Evolutionary conservation across 2,888 invertebrate genomes (phyloP), one percentile per base, ranked within the genome.

Genomic region (Drosophila borborema): DNA sequence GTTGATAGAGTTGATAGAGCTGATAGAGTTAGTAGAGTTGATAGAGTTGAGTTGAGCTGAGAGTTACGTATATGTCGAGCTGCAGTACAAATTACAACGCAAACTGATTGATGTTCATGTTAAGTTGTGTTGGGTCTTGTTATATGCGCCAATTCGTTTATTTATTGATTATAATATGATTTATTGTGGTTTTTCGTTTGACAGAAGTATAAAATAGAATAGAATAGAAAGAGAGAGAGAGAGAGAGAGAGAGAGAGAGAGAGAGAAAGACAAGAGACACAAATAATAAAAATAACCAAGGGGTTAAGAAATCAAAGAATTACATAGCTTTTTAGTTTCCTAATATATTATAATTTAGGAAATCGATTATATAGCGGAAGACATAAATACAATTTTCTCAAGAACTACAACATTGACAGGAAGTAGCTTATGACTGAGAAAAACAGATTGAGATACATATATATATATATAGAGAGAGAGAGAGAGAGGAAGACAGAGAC

Each of bases 381-480:
- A 77, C 64, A 77, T 62, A 70, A 77, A 72, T 81, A 73, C 64
- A 77, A 64, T 64, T 83, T 72, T 77, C 48, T 77, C 72, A 89
- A 89, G 67, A 73, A 72, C 88, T 89, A 89, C 88, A 87, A 89
- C 88, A 89, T 72, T 72, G 65, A 85, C 73, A 51, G 75, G 75
- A 54, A 65, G 70, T 73, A 67, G 58, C 78, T 74, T 79, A 70
- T 77, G 77, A 80, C 69, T 73, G 77, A 77, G 60, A 65, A 46
- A 80, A 18, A 75, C 23, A 71, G 46, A 61, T 28, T 69, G 56
- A 77, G 43, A 68, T 38, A 78, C 58, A 65, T 48, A 72, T 45
- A 68, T 64, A 77, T 43, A 74, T n/a, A n/a, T n/a, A n/a, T n/a
- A n/a, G 55, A 77, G 41, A 72, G 36, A 64, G 67, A 36, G 54